Base-by-base conservation (phyloP, 2,113 vertebrate species). In the Protomyctophum bolini region DNA sequence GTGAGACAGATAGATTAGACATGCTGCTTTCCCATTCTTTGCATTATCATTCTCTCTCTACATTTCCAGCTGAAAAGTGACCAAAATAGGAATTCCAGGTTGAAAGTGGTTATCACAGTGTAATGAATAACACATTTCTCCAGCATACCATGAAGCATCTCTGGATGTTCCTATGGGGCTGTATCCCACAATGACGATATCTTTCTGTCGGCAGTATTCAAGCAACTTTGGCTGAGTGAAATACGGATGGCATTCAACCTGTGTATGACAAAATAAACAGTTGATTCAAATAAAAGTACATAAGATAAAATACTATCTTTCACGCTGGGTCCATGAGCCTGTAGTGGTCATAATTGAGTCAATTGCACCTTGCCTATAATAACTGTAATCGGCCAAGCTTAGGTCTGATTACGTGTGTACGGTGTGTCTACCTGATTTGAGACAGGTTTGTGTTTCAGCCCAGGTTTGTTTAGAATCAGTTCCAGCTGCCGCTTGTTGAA, bases 221-320 rank as follows among this genome's bases (percentile, higher is more conserved):
- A 94, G 66, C 75, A 98, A 88, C 86, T 98, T 98, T 47, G 92
- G 87, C 70, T 98, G 96, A 6, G 93, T 97, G 85, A 97, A 98
- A 80, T 97, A 98, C 0, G 97, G 97, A 68, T 98, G 96, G 62
- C 96, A 97, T 82, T 98, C 97, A 1, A 98, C 92, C 97, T 98
- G 55, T 6, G 2, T 46, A 15, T 41, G 0, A 41, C 45, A 8
- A 60, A 48, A 33, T 8, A n/a, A 48, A 15, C 50, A 56, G 5
- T 1, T 41, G 33, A 41, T 41, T 41, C 33, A 41, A 41, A 33
- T 33, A n/a, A n/a, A n/a, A 21, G 21, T 21, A 21, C 21, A 21
- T 21, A 21, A 21, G 33, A 41, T 6, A 41, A 41, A 3, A 41
- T 41, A 41, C 1, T 6, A 3, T 41, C 5, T 41, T 41, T 41